Evolutionary conservation across 2,888 invertebrate species (phyloP).

Genomic region (Andrena trimmerana): DNA sequence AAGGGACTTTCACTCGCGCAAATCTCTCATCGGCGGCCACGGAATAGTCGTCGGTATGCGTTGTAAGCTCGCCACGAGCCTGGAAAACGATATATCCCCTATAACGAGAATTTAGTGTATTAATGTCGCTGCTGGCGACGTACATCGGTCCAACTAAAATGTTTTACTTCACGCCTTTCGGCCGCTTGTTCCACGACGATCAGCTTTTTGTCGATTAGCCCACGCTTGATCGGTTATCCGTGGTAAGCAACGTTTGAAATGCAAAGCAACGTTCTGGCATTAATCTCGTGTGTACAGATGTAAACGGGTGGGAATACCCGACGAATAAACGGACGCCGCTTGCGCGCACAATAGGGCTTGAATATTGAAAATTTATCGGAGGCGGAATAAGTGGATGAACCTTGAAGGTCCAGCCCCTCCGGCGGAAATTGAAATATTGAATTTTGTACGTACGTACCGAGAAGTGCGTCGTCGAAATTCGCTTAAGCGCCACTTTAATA

Average conservation of each 20-base stretch:
- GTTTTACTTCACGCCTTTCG: not conserved
- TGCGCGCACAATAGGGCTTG: constrained; percentile 48
- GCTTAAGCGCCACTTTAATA: constrained; percentile 31
- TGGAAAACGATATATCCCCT: too few species aligned
- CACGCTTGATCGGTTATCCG: constrained; percentile 6
- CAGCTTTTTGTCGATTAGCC: constrained; percentile 47
- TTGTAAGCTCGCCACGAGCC: too few species aligned
- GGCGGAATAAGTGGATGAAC: constrained; percentile 56
- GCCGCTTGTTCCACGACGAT: constrained; percentile 2
- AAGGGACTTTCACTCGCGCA: too few species aligned
- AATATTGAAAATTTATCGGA: constrained; percentile 63
- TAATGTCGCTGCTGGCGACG: not conserved
- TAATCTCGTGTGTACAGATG: constrained; percentile 47
- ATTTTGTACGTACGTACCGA: constrained; percentile 22
- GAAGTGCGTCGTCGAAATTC: constrained; percentile 29
- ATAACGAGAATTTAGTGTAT: not conserved
- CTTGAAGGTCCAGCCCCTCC: constrained; percentile 31
- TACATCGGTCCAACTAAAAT: constrained; percentile 2
- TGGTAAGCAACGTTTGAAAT: constrained; percentile 57
- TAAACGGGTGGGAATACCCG: constrained; percentile 46
- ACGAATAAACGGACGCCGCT: constrained; percentile 18
- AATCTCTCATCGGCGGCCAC: too few species aligned
- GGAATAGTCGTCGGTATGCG: too few species aligned
- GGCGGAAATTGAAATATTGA: constrained; percentile 62
- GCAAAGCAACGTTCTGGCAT: constrained; percentile 49